Conservation (phyloP, 2,888 invertebrate species). For the Endotricha flammealis region DNA sequence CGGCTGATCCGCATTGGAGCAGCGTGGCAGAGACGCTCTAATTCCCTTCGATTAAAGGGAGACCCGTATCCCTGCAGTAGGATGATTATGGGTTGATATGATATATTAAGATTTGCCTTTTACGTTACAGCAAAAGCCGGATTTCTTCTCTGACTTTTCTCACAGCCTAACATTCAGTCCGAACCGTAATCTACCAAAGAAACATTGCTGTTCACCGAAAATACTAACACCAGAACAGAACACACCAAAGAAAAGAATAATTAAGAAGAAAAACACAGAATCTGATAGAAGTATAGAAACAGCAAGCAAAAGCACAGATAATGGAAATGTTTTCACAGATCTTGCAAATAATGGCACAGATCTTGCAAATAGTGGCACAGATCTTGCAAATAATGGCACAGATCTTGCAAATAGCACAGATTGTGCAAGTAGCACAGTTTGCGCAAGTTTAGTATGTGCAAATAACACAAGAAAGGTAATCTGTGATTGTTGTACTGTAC, state of each 20-base stretch:
- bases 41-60: too few species aligned
- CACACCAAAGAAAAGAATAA: conserved; percentile 11
- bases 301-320: not conserved
- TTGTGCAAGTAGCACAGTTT: not conserved
- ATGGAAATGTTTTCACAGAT: not conserved
- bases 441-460: not conserved
- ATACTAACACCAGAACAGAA: conserved; percentile 18
- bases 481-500: conserved; percentile 41
- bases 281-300: not conserved
- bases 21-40: too few species aligned
- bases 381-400: conserved; percentile 3
- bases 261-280: conserved; percentile 9
- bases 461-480: conserved; percentile 14
- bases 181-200: conserved; percentile 27
- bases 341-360: conserved; percentile 6
- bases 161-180: conserved; percentile 37
- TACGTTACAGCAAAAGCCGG: conserved; percentile 57
- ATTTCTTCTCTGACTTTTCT: conserved; percentile 55
- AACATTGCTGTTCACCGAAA: conserved; percentile 40
- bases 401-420: not conserved
- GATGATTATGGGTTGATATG: too few species aligned
- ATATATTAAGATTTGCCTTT: not conserved
- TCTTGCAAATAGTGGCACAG: conserved; percentile 6
- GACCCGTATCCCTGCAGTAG: too few species aligned
- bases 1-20: too few species aligned